A percentile compares a stretch with the other conserved stretches of the same genome.
Conservation (phyloP, 1,140 invertebrate genomes). For the Cydia amplana region DNA sequence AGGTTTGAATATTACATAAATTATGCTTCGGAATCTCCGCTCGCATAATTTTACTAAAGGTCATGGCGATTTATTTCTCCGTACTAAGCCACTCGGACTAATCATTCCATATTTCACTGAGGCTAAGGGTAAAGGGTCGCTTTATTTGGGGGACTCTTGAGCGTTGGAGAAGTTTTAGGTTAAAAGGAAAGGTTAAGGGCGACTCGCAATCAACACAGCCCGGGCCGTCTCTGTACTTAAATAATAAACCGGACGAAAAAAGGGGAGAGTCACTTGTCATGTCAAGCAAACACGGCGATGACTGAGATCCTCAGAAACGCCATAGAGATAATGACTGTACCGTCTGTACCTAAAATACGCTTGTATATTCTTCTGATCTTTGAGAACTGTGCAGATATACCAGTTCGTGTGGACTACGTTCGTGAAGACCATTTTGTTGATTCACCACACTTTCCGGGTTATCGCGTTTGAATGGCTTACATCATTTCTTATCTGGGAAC, state of each 20-base stretch:
- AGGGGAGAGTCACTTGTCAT: background rate
- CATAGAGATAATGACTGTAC: too few species aligned
- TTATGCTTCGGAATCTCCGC: background rate
- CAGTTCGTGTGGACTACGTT: background rate
- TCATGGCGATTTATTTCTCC: slow-evolving; percentile 10
- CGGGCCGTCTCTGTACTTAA: background rate
- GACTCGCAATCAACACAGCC: background rate
- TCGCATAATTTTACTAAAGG: slow-evolving; percentile 1
- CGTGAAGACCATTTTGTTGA: background rate
- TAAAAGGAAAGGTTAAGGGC: background rate
- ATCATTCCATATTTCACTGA: background rate
- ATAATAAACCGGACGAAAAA: background rate
- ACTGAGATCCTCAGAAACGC: too few species aligned
- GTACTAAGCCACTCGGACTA: background rate
- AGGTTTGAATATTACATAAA: slow-evolving; percentile 6
- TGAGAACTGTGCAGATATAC: background rate
- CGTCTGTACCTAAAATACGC: too few species aligned
- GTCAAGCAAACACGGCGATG: too few species aligned
- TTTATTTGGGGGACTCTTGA: slow-evolving; percentile 1
- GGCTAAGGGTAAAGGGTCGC: slow-evolving; percentile 6
- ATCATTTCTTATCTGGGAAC: background rate
- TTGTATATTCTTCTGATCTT: background rate
- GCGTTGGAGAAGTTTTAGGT: background rate
- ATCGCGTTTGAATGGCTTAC: background rate
- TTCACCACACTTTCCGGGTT: background rate